A percentile compares a stretch with the other conserved stretches of the same genome.
Evolutionary conservation across 2,113 vertebrate genomes (phyloP).

Genomic region (Rattus rattus): DNA sequence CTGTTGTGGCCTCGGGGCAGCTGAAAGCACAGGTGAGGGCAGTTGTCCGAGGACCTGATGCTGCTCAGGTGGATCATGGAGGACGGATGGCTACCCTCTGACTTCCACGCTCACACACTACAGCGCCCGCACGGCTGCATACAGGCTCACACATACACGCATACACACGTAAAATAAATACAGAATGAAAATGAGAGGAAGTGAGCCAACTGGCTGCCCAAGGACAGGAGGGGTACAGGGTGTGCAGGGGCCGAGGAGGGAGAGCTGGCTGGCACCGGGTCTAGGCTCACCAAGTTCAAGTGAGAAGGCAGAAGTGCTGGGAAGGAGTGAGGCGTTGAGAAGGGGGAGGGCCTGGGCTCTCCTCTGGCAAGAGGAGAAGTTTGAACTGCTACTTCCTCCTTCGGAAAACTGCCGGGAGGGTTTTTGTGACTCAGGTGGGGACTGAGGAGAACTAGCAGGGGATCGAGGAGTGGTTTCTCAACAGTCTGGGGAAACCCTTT

Average conservation of each 20-base stretch:
- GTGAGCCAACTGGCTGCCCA: neutral
- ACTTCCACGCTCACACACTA: too few relatives aligned
- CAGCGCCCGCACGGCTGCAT: neutral
- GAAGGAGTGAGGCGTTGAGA: neutral
- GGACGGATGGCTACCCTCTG: neutral
- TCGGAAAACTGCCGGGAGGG: neutral
- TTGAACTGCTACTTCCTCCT: neutral
- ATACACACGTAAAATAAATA: neutral
- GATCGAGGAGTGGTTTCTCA: neutral
- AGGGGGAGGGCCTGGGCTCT: neutral
- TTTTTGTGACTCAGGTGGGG: neutral
- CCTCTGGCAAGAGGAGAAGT: neutral
- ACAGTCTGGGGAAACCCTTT: neutral
- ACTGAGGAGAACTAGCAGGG: neutral
- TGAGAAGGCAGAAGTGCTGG: neutral
- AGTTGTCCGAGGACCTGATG: neutral
- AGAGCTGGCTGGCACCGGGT: neutral
- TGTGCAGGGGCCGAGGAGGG: neutral
- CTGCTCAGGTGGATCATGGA: too few relatives aligned
- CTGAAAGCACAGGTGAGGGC: neutral
- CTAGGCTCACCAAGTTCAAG: neutral
- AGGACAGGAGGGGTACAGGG: too few relatives aligned
- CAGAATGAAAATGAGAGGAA: neutral
- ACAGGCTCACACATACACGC: neutral
- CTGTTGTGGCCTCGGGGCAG: too few relatives aligned